Percentiles rank a stretch among this genome's conserved stretches.
phyloP scores from a whole-genome alignment of 1,140 invertebrate species.

The Caenorhabditis remanei region DNA sequence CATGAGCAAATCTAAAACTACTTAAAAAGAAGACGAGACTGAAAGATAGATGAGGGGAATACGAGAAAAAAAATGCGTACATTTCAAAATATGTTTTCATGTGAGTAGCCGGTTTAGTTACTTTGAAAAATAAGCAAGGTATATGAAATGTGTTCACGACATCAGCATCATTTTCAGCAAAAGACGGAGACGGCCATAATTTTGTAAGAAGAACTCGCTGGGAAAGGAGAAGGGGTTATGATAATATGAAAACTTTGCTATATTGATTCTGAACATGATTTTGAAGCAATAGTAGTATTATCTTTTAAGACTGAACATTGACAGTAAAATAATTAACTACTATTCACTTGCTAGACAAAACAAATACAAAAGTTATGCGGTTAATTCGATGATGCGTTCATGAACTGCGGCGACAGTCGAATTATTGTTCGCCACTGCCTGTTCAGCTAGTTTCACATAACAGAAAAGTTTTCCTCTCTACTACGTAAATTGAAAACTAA shows the following conservation, averaged over 20 bases:
- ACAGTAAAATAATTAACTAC: too few relatives aligned
- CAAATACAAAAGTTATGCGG: neutral
- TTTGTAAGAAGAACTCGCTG: too few relatives aligned
- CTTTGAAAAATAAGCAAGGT: slow-evolving; percentile 16
- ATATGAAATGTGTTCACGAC: neutral
- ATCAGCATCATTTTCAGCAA: neutral
- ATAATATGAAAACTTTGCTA: too few relatives aligned
- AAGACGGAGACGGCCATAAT: too few relatives aligned
- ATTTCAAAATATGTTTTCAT: neutral
- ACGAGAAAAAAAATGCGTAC: neutral
- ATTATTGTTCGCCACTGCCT: neutral
- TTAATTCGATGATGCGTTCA: slow-evolving; percentile 25
- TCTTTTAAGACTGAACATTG: too few relatives aligned
- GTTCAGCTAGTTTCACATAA: neutral
- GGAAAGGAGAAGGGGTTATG: too few relatives aligned
- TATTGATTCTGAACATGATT: too few relatives aligned
- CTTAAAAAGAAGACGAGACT: neutral
- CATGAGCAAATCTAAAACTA: too few relatives aligned
- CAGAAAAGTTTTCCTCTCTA: slow-evolving; percentile 9
- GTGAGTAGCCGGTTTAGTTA: neutral
- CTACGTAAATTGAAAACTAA: too few relatives aligned
- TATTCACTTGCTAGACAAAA: neutral
- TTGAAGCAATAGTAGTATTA: too few relatives aligned
- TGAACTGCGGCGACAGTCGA: slow-evolving; percentile 2
- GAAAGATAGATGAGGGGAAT: neutral